Percentiles rank a stretch among this genome's conserved stretches.
phyloP scores from a whole-genome alignment of 2,888 invertebrate genomes.

The Halocaridina rubra region DNA sequence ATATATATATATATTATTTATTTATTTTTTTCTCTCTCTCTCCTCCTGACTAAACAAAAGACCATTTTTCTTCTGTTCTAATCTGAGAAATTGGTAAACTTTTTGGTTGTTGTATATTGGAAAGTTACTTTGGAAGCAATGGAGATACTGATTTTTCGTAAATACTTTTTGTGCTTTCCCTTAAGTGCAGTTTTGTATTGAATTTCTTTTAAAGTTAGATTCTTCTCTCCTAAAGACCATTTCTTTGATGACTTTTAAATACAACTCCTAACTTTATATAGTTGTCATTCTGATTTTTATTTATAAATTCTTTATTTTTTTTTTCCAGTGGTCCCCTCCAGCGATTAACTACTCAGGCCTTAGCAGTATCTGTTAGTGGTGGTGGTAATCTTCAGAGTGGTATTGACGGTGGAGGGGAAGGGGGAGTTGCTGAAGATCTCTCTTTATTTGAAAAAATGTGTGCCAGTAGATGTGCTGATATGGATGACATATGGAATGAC shows the following conservation, averaged over 20 bases:
- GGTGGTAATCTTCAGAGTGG: neutral
- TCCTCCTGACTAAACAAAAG: no score
- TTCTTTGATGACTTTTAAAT: no score
- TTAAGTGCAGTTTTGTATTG: neutral
- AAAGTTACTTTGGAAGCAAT: no score
- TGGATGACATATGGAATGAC: constrained; percentile 52
- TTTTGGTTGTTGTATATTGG: no score
- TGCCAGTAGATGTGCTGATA: constrained; percentile 21
- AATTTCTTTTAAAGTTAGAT: neutral
- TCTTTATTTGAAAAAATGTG: constrained; percentile 56
- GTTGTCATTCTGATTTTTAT: no score
- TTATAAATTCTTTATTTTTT: neutral
- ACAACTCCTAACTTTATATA: no score
- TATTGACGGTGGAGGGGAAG: constrained; percentile 40
- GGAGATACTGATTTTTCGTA: no score
- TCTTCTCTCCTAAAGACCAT: neutral
- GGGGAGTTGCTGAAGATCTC: constrained; percentile 15
- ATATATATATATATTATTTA: no score
- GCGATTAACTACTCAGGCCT: constrained; percentile 33
- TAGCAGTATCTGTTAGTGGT: constrained; percentile 20
- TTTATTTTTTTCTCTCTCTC: no score
- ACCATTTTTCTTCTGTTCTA: no score
- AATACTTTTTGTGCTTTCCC: no score
- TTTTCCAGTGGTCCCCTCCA: constrained; percentile 49
- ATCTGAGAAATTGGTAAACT: no score